Percentiles rank a stretch among this genome's conserved stretches.
phyloP scores from a whole-genome alignment of 2,113 vertebrate species.

The Barnardius zonarius region DNA sequence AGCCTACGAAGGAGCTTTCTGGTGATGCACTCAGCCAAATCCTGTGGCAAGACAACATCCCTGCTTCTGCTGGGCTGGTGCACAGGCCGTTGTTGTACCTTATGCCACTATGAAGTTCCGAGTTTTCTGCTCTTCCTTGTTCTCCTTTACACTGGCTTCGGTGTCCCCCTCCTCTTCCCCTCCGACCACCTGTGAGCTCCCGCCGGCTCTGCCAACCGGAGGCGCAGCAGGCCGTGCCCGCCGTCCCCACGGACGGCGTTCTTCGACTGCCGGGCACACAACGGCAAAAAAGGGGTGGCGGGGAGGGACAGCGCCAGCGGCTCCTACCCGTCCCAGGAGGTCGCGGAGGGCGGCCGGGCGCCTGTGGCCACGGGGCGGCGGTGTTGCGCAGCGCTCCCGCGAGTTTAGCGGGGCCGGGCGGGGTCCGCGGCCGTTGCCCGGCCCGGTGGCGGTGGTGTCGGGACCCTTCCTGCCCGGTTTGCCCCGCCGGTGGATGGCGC shows the following conservation, averaged over 20 bases:
- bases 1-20: neutral
- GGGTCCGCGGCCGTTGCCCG: neutral
- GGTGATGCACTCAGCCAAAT: neutral
- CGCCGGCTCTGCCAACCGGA: neutral
- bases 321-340: too few species aligned
- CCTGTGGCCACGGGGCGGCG: conserved; percentile 7
- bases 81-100: neutral
- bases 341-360: neutral
- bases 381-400: conserved; percentile 13
- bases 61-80: neutral
- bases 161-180: neutral
- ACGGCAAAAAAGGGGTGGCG: accelerated
- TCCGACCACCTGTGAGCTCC: neutral
- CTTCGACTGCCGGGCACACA: neutral
- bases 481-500: neutral
- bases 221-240: neutral
- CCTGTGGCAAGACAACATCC: neutral
- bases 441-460: neutral
- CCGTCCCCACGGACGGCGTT: neutral
- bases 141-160: neutral
- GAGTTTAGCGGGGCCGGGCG: neutral
- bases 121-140: neutral
- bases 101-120: accelerated
- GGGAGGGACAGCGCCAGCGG: neutral
- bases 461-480: too few species aligned